These are phyloP conservation scores for Ectemnius cavifrons DNA, from an alignment of 2,888 invertebrate species.

Conservation along the genomic window DNA sequence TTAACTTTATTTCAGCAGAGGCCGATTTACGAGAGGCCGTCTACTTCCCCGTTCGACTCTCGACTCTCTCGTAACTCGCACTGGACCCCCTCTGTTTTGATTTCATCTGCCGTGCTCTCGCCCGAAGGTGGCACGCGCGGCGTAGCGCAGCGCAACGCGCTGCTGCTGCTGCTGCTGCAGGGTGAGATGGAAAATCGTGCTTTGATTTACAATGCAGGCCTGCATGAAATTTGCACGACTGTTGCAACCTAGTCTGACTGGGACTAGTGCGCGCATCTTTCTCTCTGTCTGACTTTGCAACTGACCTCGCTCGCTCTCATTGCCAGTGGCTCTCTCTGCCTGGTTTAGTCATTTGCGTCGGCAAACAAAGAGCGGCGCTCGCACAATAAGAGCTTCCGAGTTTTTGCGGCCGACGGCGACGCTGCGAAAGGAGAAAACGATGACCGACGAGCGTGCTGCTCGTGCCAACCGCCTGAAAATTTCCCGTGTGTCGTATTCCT, in stretches of 20 bases:
- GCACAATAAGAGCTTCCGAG: constrained; percentile 13
- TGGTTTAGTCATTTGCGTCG: constrained; percentile 3
- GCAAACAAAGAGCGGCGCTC: background rate
- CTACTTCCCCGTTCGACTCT: no score
- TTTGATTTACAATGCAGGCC: constrained; percentile 4
- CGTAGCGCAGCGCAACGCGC: no score
- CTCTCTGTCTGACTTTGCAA: no score
- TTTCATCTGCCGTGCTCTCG: background rate
- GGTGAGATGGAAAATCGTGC: constrained; percentile 5
- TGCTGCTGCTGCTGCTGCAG: no score
- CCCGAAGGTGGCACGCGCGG: background rate
- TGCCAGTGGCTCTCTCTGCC: background rate
- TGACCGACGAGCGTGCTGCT: constrained; percentile 13
- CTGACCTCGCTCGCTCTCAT: background rate
- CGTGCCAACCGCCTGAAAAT: background rate
- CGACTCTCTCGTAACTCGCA: no score
- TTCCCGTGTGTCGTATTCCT: no score
- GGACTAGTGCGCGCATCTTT: no score
- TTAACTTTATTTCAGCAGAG: constrained; percentile 26
- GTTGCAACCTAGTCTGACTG: no score
- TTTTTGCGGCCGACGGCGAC: background rate
- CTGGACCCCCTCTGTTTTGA: constrained; percentile 4
- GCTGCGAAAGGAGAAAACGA: constrained; percentile 10
- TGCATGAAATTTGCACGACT: constrained; percentile 2
- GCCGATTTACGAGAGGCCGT: constrained; percentile 20